These are phyloP conservation scores for Oncorhynchus nerka DNA, from an alignment of 2,113 vertebrate species.

Conservation along the genomic window DNA sequence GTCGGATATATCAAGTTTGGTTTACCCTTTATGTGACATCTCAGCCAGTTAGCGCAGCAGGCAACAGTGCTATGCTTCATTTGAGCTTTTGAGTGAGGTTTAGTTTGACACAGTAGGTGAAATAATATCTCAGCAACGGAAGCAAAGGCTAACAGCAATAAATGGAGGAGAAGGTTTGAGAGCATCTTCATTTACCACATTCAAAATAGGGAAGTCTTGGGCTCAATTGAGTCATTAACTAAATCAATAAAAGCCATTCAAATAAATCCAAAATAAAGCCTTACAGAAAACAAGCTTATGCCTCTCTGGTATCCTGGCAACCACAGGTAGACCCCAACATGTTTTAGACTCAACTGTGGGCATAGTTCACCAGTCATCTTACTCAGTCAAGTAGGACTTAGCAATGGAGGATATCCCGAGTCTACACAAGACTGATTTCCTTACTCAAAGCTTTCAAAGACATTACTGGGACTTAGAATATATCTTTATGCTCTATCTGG, in stretches of 20 bases:
- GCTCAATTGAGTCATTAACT: background rate
- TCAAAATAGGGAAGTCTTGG: background rate
- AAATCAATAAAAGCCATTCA: background rate
- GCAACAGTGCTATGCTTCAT: background rate
- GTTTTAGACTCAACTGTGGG: too few species aligned
- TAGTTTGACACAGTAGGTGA: background rate
- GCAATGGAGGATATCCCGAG: too few species aligned
- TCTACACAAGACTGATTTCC: background rate
- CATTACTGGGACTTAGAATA: background rate
- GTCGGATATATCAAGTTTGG: background rate
- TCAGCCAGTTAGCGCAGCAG: background rate
- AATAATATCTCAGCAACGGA: background rate
- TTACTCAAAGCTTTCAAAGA: background rate
- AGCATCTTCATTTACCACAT: background rate
- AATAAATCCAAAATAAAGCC: background rate
- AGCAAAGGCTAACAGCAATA: background rate
- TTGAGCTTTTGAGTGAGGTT: background rate
- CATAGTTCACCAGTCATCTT: too few species aligned
- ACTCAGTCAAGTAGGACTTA: too few species aligned
- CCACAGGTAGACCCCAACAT: too few species aligned
- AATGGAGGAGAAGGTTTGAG: background rate
- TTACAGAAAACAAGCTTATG: background rate
- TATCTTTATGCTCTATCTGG: constrained; percentile 29
- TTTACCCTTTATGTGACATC: background rate
- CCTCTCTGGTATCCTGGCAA: background rate